Evolutionary conservation across 2,888 invertebrate genomes (phyloP), one percentile per base, ranked within the genome.

Genomic region (Ophion slaviceki): DNA sequence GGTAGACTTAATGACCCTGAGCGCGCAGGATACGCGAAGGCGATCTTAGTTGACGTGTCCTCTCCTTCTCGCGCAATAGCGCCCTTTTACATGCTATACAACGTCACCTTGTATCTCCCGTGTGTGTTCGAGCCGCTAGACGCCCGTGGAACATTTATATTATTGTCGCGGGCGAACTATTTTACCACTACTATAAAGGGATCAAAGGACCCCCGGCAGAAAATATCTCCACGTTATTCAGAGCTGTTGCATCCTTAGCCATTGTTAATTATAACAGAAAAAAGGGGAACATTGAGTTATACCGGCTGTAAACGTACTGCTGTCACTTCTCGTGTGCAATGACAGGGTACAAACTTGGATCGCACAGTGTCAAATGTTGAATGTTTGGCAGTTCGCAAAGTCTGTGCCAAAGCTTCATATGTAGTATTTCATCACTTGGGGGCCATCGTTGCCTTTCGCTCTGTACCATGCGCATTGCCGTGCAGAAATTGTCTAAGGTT

Each of bases 1-100:
- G 59, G 90, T 89, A 88, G 88, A 89, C 91, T 92, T 91, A 92
- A 92, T 91, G 92, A 92, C 88, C 90, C 17, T 53, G 53, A 17
- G 66, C 88, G 53, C 61, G 82, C 20, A 28, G 88, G 88, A 87
- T 78, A 82, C 57, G 66, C 78, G 86, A 79, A 76, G 86, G 78
- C 85, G 88, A 90, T 89, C 89, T 90, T 90, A 91, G 91, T 92
- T 90, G 91, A 90, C 89, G 89, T 89, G 90, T 87, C 89, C 86
- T 82, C 80, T 77, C 66, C 75, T 40, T 84, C 87, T 88, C 89
- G 89, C 89, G 17, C 14, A 53, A 3, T n/a, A 53, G 89, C 90
- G 89, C 89, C 88, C 85, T 75, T 84, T 89, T 84, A 81, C 75
- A 88, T 90, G 86, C 87, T 82, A 10, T 74, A 36, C 70, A 47